Conservation (phyloP, 53 echinoderm and acorn worm genomes). For the Actinopyga echinites region DNA sequence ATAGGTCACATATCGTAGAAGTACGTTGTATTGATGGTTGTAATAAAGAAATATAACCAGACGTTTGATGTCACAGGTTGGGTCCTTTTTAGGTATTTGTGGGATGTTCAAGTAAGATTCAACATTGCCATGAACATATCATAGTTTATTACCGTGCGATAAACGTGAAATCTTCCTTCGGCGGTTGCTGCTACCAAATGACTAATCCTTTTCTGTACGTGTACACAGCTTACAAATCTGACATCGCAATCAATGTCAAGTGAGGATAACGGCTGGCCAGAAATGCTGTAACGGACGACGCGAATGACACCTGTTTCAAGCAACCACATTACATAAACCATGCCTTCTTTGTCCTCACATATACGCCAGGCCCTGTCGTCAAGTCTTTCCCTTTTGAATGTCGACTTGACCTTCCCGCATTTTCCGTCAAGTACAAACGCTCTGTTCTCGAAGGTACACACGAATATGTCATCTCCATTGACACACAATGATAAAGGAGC, state of each 20-base stretch:
- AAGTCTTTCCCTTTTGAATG: not conserved
- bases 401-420: not conserved
- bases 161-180: not conserved
- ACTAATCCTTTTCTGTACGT: constrained; percentile 12
- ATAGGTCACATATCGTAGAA: too few species aligned
- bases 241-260: constrained; percentile 9
- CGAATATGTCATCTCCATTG: not conserved
- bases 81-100: too few species aligned
- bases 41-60: too few species aligned
- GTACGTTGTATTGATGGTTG: too few species aligned
- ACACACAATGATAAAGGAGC: constrained; percentile 8
- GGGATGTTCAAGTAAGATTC: too few species aligned
- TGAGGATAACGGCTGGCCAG: not conserved
- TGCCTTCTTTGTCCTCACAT: not conserved
- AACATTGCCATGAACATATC: too few species aligned
- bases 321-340: constrained; percentile 38
- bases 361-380: constrained; percentile 33
- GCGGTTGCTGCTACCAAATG: constrained; percentile 1
- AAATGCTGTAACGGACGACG: not conserved
- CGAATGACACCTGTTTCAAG: not conserved
- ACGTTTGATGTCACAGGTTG: too few species aligned
- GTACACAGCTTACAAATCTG: constrained; percentile 16
- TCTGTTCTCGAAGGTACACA: constrained; percentile 23
- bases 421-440: constrained; percentile 21
- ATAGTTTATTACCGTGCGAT: constrained; percentile 11